phyloP scores from a whole-genome alignment of 2,113 vertebrate species.

The Pluvianellus socialis region DNA sequence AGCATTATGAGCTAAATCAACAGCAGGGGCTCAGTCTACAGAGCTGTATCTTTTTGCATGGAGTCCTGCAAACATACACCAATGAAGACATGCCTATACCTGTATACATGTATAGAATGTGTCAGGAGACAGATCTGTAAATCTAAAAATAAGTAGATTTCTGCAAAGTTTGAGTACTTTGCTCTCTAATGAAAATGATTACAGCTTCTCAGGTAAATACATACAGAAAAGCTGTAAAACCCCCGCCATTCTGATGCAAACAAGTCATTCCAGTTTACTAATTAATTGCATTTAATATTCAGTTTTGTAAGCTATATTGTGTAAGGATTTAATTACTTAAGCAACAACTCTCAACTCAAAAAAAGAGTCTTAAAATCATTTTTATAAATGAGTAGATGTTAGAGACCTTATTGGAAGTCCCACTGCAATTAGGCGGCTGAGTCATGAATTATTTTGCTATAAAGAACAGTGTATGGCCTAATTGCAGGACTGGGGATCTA shows the following conservation, averaged over 20 bases:
- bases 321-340: conserved; percentile 35
- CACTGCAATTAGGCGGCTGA: conserved; percentile 42
- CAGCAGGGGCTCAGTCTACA: neutral
- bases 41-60: neutral
- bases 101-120: neutral
- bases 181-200: neutral
- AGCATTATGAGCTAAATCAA: neutral
- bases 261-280: neutral
- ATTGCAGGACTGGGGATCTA: conserved; percentile 23
- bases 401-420: conserved; percentile 31
- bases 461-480: neutral
- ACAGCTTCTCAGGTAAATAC: neutral
- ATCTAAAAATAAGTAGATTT: neutral
- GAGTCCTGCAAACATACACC: neutral
- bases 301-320: conserved; percentile 13
- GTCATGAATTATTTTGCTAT: conserved; percentile 40
- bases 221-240: neutral
- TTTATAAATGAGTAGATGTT: conserved; percentile 19
- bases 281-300: conserved; percentile 41
- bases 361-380: neutral
- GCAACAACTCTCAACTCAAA: neutral
- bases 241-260: neutral
- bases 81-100: neutral
- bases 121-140: neutral
- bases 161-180: neutral